Evolutionary conservation across 2,797 vertebrate genomes (phyloP), one percentile per base, ranked within the genome.

Genomic region (Heliangelus exortis): DNA sequence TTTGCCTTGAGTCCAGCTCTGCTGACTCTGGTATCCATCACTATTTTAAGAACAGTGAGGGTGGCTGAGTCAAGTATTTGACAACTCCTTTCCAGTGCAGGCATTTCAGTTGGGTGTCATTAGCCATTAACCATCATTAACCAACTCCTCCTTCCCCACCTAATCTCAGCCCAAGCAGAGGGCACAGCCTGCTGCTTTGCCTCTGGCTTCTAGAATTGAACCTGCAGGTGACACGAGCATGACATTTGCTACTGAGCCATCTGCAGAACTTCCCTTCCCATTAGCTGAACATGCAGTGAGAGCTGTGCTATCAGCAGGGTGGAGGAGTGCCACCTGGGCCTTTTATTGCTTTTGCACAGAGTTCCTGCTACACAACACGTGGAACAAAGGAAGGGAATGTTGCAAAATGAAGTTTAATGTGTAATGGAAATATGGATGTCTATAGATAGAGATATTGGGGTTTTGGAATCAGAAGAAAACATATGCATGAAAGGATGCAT

Each of bases 381-480:
- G 61, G 61, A 84, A 88, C 36, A 78, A 76, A 82, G 4, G 48
- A 71, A 72, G 63, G 45, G 66, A 67, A 68, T 28, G 47, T 29
- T 90, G 68, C 36, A 87, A 89, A 92, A 67, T 47, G 7, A 65
- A 78, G 23, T 62, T 68, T 41, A 57, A 84, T 78, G 41, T 65
- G 43, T 55, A 82, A 29, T 72, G 81, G 71, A 67, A 74, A 91
- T 86, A 36, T 7, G 2, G 50, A 33, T n/a, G 16, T 72, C 12
- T 2, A 19, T 50, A 72, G 58, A 76, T 22, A 66, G 48, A 80
- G 43, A 48, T 4, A 21, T 51, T 84, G 67, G 58, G 47, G 28
- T 78, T 92, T 88, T 78, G 53, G 31, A 94, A 94, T 88, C 55
- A 71, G 9, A 50, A 61, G 62, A n/a, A 81, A 85, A 50, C 41